phyloP scores from a whole-genome alignment of 1,140 invertebrate genomes.

The Chelonus insularis region DNA sequence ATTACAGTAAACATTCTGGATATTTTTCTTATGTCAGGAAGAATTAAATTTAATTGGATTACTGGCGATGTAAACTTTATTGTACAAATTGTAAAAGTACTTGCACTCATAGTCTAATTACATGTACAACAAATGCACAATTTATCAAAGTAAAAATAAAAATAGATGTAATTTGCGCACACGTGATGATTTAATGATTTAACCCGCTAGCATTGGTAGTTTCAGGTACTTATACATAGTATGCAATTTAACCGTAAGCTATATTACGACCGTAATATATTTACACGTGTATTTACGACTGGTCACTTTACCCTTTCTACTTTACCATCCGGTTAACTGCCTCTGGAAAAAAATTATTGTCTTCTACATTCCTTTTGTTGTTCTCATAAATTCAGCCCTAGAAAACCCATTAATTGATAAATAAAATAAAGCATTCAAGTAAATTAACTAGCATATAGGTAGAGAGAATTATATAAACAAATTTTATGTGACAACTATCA shows the following conservation, averaged over 20 bases:
- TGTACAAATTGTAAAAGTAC: too few relatives aligned
- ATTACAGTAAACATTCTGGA: too few relatives aligned
- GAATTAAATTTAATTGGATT: too few relatives aligned
- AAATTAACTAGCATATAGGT: too few relatives aligned
- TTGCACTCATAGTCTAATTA: too few relatives aligned
- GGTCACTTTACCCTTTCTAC: constrained; percentile 38
- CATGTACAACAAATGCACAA: too few relatives aligned
- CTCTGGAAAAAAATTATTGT: constrained; percentile 8
- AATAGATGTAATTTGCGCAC: background rate
- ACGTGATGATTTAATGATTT: constrained; percentile 48
- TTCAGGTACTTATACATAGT: constrained; percentile 32
- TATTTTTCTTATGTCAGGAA: too few relatives aligned
- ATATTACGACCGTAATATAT: constrained; percentile 54
- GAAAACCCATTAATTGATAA: too few relatives aligned
- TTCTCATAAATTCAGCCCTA: too few relatives aligned
- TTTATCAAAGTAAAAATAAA: constrained; percentile 15
- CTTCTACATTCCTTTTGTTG: background rate
- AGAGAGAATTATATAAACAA: background rate
- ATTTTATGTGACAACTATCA: background rate
- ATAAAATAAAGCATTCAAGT: too few relatives aligned
- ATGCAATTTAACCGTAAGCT: constrained; percentile 47
- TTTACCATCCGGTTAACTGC: constrained; percentile 6
- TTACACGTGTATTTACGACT: constrained; percentile 56
- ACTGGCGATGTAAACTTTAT: too few relatives aligned
- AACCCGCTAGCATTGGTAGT: constrained; percentile 35